phyloP scores from a whole-genome alignment of 2,113 vertebrate genomes.

The Benitochromis conjunctus region DNA sequence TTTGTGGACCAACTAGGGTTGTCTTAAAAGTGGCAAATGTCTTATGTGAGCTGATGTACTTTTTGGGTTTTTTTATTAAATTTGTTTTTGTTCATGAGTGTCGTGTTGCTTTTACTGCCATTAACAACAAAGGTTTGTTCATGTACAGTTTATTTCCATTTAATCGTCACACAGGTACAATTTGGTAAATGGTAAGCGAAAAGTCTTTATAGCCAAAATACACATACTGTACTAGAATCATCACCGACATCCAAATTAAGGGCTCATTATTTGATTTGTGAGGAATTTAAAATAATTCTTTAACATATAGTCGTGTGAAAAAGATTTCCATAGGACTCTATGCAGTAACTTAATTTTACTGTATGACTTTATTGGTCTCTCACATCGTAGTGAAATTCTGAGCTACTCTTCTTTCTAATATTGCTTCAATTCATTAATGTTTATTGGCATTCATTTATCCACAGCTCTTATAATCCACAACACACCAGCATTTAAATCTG shows the following conservation, averaged over 20 bases:
- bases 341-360: not conserved
- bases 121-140: not conserved
- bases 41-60: conserved; percentile 2
- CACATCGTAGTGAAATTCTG: not conserved
- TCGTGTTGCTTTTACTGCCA: not conserved
- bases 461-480: not conserved
- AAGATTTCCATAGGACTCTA: not conserved
- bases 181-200: not conserved
- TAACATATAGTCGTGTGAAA: not conserved
- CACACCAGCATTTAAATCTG: not conserved
- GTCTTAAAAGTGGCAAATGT: conserved; percentile 21
- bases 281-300: not conserved
- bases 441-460: not conserved
- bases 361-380: not conserved
- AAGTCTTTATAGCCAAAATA: not conserved
- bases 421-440: not conserved
- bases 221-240: not conserved
- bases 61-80: conserved; percentile 20
- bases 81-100: conserved; percentile 8
- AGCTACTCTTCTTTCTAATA: not conserved
- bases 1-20: conserved; percentile 38
- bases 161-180: not conserved
- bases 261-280: not conserved
- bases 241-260: not conserved
- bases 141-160: not conserved